Percentiles rank a stretch among this genome's conserved stretches.
phyloP scores from a whole-genome alignment of 1,140 invertebrate genomes.

The Matsumurasca onukii region DNA sequence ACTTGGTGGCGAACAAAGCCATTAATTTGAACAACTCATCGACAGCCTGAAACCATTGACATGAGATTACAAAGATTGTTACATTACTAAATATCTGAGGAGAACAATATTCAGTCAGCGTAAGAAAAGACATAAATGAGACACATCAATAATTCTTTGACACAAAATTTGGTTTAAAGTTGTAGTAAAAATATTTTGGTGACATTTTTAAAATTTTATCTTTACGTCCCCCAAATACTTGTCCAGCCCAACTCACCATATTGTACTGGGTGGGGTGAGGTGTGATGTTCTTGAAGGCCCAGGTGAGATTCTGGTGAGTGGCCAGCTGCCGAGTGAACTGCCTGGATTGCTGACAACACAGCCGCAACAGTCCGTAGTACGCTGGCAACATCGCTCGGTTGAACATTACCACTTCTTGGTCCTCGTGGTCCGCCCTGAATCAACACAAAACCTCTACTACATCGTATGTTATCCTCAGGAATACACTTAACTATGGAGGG shows the following conservation, averaged over 20 bases:
- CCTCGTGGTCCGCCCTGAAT: constrained; percentile 86
- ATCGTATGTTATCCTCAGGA: too few species aligned
- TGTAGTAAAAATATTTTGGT: too few species aligned
- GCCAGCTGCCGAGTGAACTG: constrained; percentile 82
- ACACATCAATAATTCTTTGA: too few species aligned
- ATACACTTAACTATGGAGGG: too few species aligned
- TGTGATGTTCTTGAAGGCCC: constrained; percentile 95
- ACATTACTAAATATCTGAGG: too few species aligned
- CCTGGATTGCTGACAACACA: constrained; percentile 86
- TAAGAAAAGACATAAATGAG: too few species aligned
- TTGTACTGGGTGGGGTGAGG: constrained; percentile 92
- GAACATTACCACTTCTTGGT: constrained; percentile 91
- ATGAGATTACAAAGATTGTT: too few species aligned
- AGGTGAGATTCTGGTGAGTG: constrained; percentile 91
- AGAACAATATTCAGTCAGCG: too few species aligned
- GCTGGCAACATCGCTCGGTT: constrained; percentile 92
- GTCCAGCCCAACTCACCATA: constrained; percentile 63
- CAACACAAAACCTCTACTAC: too few species aligned
- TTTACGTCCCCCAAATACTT: too few species aligned
- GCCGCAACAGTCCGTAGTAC: constrained; percentile 87
- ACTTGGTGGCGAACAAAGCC: constrained; percentile 75
- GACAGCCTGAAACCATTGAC: constrained; percentile 62
- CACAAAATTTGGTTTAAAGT: too few species aligned
- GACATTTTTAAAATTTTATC: neutral
- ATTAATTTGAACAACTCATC: constrained; percentile 90